These are phyloP conservation scores for Etheostoma cragini DNA, from an alignment of 2,113 vertebrate genomes.

Conservation along the genomic window DNA sequence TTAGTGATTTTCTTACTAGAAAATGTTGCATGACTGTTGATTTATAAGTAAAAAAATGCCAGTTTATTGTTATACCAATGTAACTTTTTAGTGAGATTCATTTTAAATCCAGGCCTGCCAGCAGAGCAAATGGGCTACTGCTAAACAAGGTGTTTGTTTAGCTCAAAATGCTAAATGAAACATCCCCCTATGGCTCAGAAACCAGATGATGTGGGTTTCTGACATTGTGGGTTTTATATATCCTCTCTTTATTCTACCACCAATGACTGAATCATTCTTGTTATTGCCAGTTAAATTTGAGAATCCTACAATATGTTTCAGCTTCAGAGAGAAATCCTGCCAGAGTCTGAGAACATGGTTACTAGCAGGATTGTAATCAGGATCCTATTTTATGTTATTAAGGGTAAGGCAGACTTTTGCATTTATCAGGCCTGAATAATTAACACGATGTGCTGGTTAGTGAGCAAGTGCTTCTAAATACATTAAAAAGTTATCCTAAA, in stretches of 20 bases:
- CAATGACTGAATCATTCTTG: background rate
- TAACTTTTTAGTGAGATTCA: constrained; percentile 22
- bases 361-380: background rate
- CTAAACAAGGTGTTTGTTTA: constrained; percentile 34
- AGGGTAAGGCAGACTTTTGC: background rate
- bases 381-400: background rate
- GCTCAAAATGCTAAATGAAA: constrained; percentile 46
- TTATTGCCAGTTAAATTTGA: background rate
- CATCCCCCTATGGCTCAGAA: constrained; percentile 17
- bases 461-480: background rate
- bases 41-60: constrained; percentile 15
- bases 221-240: constrained; percentile 7
- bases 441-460: background rate
- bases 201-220: constrained; percentile 7
- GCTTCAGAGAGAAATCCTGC: background rate
- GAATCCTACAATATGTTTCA: background rate
- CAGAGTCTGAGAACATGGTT: background rate
- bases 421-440: background rate
- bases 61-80: constrained; percentile 17
- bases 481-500: background rate
- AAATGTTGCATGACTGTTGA: background rate
- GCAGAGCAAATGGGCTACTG: constrained; percentile 19
- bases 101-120: constrained; percentile 41
- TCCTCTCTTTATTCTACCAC: constrained; percentile 6
- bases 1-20: background rate